phyloP scores from a whole-genome alignment of 2,113 vertebrate species.

The Eretmochelys imbricata region DNA sequence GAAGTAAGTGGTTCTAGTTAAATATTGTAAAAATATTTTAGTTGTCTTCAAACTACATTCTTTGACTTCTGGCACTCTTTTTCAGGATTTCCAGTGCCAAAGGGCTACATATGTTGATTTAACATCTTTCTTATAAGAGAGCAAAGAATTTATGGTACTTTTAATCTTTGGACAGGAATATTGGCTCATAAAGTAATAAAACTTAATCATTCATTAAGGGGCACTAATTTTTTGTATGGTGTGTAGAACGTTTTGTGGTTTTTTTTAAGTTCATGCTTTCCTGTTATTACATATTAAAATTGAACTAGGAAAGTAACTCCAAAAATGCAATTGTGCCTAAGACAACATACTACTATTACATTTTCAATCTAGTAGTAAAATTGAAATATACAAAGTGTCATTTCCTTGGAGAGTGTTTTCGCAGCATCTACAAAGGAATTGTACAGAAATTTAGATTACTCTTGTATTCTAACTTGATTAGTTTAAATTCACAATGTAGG shows the following conservation, averaged over 20 bases:
- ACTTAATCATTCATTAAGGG: neutral
- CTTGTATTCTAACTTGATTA: neutral
- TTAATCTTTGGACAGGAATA: neutral
- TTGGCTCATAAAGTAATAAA: neutral
- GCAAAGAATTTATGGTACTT: neutral
- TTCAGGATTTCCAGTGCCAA: neutral
- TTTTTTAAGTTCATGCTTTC: neutral
- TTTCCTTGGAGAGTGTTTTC: neutral
- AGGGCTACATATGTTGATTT: neutral
- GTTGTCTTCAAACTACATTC: neutral
- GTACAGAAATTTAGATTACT: neutral
- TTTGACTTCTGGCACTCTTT: neutral
- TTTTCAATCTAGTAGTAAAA: neutral
- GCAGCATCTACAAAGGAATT: neutral
- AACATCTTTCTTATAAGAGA: neutral
- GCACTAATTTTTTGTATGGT: neutral
- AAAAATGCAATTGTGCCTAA: too few relatives aligned
- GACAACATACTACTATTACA: rapidly evolving
- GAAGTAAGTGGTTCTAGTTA: neutral
- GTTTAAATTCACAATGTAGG: neutral
- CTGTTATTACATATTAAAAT: neutral
- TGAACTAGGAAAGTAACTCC: neutral
- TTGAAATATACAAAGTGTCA: neutral
- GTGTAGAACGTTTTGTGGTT: neutral
- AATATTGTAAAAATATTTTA: neutral